phyloP scores from a whole-genome alignment of 2,113 vertebrate genomes.

The Anoplopoma fimbria region DNA sequence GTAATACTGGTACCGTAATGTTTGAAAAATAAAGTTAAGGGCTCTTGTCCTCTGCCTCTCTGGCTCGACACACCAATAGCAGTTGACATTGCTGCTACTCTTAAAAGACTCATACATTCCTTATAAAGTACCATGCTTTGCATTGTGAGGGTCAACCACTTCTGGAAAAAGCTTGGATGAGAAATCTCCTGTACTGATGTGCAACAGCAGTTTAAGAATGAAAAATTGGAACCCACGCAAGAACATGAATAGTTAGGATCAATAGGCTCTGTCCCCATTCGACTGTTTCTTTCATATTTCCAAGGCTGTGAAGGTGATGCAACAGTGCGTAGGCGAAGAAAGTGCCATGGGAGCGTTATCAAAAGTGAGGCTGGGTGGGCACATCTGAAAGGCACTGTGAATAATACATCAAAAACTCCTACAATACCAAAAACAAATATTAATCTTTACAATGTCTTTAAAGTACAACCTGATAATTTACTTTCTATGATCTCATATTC shows the following conservation, averaged over 20 bases:
- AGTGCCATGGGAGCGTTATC: not conserved
- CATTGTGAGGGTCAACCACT: not conserved
- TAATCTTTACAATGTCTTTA: not conserved
- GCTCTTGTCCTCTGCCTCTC: not conserved
- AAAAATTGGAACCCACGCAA: constrained; percentile 10
- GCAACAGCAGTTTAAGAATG: not conserved
- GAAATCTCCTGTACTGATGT: not conserved
- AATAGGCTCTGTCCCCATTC: not conserved
- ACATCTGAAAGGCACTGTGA: not conserved
- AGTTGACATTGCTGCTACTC: not conserved
- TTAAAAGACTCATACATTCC: not conserved
- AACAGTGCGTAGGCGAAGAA: constrained; percentile 4
- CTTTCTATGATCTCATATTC: not conserved
- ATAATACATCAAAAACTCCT: not conserved
- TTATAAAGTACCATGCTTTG: not conserved
- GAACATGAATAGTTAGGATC: not conserved
- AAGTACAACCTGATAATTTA: not conserved
- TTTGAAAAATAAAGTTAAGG: not conserved
- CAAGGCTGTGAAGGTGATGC: constrained; percentile 10
- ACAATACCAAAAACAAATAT: not conserved
- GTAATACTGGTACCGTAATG: not conserved
- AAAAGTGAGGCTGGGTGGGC: constrained; percentile 13
- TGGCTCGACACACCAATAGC: not conserved
- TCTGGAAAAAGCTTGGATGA: not conserved
- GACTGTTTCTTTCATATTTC: not conserved